Evolutionary conservation across 2,113 vertebrate species (phyloP), one percentile per base, ranked within the genome.

Genomic region (Corythornis cristatus): DNA sequence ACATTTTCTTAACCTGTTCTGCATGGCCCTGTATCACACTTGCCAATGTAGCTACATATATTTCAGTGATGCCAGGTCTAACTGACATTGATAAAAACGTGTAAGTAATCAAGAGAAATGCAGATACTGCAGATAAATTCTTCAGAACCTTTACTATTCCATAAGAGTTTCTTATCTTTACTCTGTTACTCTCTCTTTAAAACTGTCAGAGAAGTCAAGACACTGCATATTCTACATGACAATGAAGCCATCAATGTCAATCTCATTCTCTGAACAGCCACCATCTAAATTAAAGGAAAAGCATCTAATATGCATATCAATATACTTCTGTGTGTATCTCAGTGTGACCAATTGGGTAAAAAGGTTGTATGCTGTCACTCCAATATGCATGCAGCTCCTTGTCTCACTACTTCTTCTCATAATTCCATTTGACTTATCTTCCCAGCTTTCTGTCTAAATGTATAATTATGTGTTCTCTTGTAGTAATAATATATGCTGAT

Each of bases 221-320:
- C 17, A 84, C 9, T 57, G 37, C 12, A 57, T 62, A 84, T 42
- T 62, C 25, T 35, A 48, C 64, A 66, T 46, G 28, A 71, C 48
- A 86, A 73, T 66, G 60, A 93, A 88, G 70, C 21, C 46, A 64
- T 89, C 72, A 93, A 37, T 48, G n/a, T 92, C 76, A 82, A 28
- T 61, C 57, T 91, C 40, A 54, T 70, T 72, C 37, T 87, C 66
- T 82, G 56, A 83, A 71, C 14, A 75, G 45, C 56, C 76, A 66
- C 33, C 17, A 72, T 45, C 33, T 84, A 80, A 93, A 90, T 83
- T 35, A 92, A 91, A 68, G 20, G 17, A 25, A 74, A 83, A 93
- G 50, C n/a, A 57, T 31, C 33, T 68, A 85, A 83, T 33, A 67
- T 64, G 45, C 50, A 68, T 51, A 89, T 76, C 62, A 62, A 77